Base-by-base conservation (phyloP, 2,888 invertebrate species). In the Orchesella flavescens region DNA sequence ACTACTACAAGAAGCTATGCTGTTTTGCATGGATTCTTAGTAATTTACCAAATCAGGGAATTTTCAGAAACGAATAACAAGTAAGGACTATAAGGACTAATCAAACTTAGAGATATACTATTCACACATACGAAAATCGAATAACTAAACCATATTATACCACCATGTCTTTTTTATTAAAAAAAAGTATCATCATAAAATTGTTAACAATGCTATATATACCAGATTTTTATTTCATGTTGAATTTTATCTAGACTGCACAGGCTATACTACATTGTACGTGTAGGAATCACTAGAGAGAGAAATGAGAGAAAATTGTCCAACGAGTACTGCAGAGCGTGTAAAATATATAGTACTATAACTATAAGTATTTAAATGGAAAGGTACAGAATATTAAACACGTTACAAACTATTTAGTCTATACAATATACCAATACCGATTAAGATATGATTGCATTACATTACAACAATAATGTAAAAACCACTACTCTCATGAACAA, bases 21-120 rank as follows among this genome's bases (percentile, higher is more conserved):
- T 34, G 15, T 55, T n/a, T 53, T 53, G 15, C 17, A 34, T 55
- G 43, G 43, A 55, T 34, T 24, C 19, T 55, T n/a, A 34, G 53
- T 12, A 71, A 34, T 34, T 71, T 71, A 55, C 71, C 24, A 34
- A 71, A 71, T 68, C 68, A 68, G 68, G 68, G 68, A 68, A 68
- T 68, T n/a, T 68, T 49, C 46, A 49, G 49, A 68, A 68, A 68
- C 68, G 68, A 68, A 68, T 68, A 49, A 68, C 68, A n/a, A n/a
- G 46, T 15, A 44, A 44, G 44, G 7, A 44, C 44, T 44, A 44
- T 34, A 34, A 34, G 34, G 7, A 34, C 49, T 49, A 49, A 49
- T 49, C 49, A 49, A 49, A n/a, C n/a, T 12, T 34, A 49, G 49
- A 49, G 10, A 3, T 34, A n/a, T 12, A 49, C 49, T 49, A 49